Evolutionary conservation across 2,113 vertebrate species (phyloP), one percentile per base, ranked within the genome.

Genomic region (Lepisosteus oculatus): DNA sequence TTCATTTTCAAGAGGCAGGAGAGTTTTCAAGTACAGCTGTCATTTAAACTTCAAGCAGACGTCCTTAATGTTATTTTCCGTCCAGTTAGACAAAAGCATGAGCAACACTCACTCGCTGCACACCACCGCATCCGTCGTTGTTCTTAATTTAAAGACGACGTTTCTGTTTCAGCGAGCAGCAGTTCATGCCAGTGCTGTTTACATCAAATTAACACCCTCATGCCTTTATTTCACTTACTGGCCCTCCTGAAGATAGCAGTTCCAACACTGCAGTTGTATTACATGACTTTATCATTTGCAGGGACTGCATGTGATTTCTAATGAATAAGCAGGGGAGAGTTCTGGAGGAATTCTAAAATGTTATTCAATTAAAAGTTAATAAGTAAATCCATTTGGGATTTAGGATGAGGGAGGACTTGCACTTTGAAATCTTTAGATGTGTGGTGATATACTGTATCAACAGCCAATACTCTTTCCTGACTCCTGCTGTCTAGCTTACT

Each of bases 121-220:
- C 55, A 17, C 3, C 2, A 11, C 55, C 4, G 64, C 8, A 14
- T 42, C 43, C 15, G 12, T n/a, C 45, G 42, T 13, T 12, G 13
- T 45, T 55, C 64, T 15, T 11, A 55, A 47, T 43, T 66, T 44
- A 13, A 51, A 7, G 64, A n/a, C n/a, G 43, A 66, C 2, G 64
- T 45, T 66, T 42, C 12, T 13, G 8, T 66, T 43, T 44, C 64
- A 66, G 43, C 43, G 12, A 66, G 43, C 64, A 66, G 64, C 64
- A 66, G 64, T 45, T 42, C 43, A 66, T 44, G 64, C 64, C 64
- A 66, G 64, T 44, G n/a, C 43, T 44, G 9, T 15, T 66, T 47
- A 66, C 64, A 66, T 66, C 66, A 67, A 67, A 67, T 11, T 55
- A 17, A 67, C 64, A 66, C 64, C 44, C 64, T 66, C 43, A 43